Evolutionary conservation across 1,140 invertebrate species (phyloP), one percentile per base, ranked within the genome.

Genomic region (Scaptomyza montana): DNA sequence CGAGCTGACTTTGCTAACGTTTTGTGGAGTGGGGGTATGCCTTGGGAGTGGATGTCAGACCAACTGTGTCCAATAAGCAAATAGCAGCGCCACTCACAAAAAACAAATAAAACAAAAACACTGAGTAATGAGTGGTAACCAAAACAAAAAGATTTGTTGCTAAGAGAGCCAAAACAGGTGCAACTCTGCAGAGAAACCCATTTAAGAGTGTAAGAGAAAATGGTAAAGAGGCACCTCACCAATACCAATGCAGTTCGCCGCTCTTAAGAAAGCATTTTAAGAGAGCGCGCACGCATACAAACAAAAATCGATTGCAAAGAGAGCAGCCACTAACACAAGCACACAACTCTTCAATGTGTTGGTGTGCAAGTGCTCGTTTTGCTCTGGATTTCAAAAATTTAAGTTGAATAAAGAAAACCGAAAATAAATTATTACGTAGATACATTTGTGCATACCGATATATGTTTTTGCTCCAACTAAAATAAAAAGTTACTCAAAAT

Each of bases 11-110:
- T 74, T 36, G 51, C 46, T 56, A 19, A 4, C 36, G 43, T 10
- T 9, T 9, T 19, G 54, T 43, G 13, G 36, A 46, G 53, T 47
- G 53, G 16, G 33, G 39, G n/a, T 12, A 41, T 10, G 12, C 21
- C 47, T 47, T 21, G 10, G 25, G 2, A 54, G 36, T 53, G 30
- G 36, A 30, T 45, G 47, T 33, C 43, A 50, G 59, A 79, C 53
- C 64, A 82, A 59, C 75, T 64, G 49, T 62, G 60, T 78, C 81
- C 81, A 86, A 81, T 86, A 86, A 86, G 81, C 82, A 87, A 81
- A 81, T 86, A 64, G 59, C 82, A 78, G 56, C 64, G 64, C 77
- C 57, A 59, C 2, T 16, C 57, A 64, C 55, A 36, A 36, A 54
- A 59, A 49, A 49, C 57, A 51, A 43, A 41, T 1, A 39, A 8